Percentiles rank a stretch among this genome's conserved stretches.
Evolutionary conservation across 2,797 vertebrate genomes (phyloP).

Genomic region (Nothura maculosa): DNA sequence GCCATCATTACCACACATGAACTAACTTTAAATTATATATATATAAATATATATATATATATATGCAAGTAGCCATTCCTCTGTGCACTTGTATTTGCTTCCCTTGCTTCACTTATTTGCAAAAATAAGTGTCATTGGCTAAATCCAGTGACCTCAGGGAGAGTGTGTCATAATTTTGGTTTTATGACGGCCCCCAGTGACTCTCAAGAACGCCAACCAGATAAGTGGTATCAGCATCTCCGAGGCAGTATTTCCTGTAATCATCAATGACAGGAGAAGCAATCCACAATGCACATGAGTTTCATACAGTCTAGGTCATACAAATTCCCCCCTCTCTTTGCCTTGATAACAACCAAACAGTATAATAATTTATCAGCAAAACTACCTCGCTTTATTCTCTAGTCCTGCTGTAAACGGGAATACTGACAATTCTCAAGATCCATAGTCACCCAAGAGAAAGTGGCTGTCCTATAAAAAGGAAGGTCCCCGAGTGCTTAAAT

Average conservation of each 20-base stretch:
- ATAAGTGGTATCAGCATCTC: neutral
- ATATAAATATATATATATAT: neutral
- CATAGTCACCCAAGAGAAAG: constrained; percentile 39
- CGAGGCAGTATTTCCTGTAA: constrained; percentile 11
- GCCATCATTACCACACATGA: constrained; percentile 48
- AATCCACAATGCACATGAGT: constrained; percentile 13
- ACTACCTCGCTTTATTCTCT: constrained; percentile 42
- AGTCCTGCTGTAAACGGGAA: constrained; percentile 46
- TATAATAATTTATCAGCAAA: constrained; percentile 38
- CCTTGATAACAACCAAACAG: constrained; percentile 44
- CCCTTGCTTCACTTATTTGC: constrained; percentile 9
- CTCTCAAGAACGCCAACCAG: neutral
- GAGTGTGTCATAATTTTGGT: constrained; percentile 6
- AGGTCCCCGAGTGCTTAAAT: constrained; percentile 57
- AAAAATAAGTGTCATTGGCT: neutral
- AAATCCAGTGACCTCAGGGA: constrained; percentile 1
- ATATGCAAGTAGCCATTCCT: constrained; percentile 24
- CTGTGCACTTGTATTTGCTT: constrained; percentile 31
- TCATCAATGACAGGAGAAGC: constrained; percentile 39
- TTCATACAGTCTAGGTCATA: neutral
- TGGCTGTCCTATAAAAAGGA: constrained; percentile 55
- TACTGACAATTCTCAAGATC: constrained; percentile 11
- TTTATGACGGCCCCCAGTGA: constrained; percentile 24
- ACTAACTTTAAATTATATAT: neutral
- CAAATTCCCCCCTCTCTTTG: constrained; percentile 10